A percentile compares a stretch with the other conserved stretches of the same genome.
Conservation (phyloP, 2,797 vertebrate genomes). For the Novumbra hubbsi region DNA sequence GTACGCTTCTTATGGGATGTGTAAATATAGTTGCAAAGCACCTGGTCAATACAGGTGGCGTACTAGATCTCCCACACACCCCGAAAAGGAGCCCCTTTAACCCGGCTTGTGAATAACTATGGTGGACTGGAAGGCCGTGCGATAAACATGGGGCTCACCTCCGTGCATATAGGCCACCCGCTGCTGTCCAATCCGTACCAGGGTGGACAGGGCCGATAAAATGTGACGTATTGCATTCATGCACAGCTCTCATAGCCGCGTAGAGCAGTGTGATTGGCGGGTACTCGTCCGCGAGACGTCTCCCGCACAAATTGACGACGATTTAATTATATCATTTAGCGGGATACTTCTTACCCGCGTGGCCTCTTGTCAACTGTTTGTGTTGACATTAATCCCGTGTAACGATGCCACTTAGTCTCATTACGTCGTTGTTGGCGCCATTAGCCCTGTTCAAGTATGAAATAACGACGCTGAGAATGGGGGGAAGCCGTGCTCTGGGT, state of each 20-base stretch:
- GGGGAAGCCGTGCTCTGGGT: conserved; percentile 53
- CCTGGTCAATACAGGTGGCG: conserved; percentile 52
- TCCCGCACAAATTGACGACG: neutral
- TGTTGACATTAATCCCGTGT: conserved; percentile 32
- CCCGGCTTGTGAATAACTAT: conserved; percentile 73
- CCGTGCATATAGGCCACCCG: conserved; percentile 62
- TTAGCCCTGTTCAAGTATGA: conserved; percentile 45
- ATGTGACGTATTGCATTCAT: neutral
- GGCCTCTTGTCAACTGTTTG: conserved; percentile 23
- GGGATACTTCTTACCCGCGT: conserved; percentile 16
- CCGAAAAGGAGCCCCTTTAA: conserved; percentile 59
- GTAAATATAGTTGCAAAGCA: conserved; percentile 30
- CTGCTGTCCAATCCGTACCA: neutral
- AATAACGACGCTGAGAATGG: conserved; percentile 69
- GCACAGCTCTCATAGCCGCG: neutral
- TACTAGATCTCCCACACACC: conserved; percentile 21
- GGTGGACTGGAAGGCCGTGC: conserved; percentile 55
- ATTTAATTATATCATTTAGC: conserved; percentile 3
- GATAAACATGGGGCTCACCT: conserved; percentile 71
- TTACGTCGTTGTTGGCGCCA: conserved; percentile 47
- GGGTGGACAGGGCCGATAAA: neutral
- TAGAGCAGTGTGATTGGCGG: neutral
- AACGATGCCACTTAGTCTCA: conserved; percentile 48
- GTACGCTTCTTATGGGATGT: conserved; percentile 2
- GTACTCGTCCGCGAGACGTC: conserved; percentile 13